Base-by-base conservation (phyloP, 2,888 invertebrate species). In the Diaperis boleti region DNA sequence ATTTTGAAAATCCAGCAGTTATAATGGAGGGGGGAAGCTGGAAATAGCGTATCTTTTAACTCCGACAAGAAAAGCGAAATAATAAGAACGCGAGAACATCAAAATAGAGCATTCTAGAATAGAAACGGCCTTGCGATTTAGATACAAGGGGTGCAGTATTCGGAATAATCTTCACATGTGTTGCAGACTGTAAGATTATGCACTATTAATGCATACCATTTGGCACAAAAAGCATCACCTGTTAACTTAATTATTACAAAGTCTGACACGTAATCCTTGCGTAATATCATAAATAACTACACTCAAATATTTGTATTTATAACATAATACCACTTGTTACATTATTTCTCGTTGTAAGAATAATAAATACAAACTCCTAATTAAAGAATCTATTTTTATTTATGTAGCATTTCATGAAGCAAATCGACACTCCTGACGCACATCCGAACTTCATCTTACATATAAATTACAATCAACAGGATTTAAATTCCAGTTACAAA, bases 1-100 rank as follows among this genome's bases (percentile, higher is more conserved):
- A 55, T 49, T 57, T 59, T 39, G 37, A 56, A 62, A 56, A 56
- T 55, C 45, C 49, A 49, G 31, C 14, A 20, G 37, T 29, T 41
- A 20, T 13, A 8, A n/a, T 60, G 56, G 68, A 59, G 37, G 70
- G 71, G 70, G 65, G 62, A 59, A 50, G 52, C 71, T 69, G 70
- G 69, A 71, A 71, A 71, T 71, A 71, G 70, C 56, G 64, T 56
- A 20, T 57, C 45, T 59, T 44, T 45, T 59, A 52, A 52, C 45
- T 50, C 15, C 44, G 37, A 60, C 50, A 65, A 59, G 55, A 54
- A 63, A 68, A 59, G 55, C 37, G n/a, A 45, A 50, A 65, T 37
- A 35, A 49, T 57, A 18, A 41, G 29, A 33, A 55, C 31, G 49
- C 31, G 22, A 44, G 35, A 29, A 29, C 59, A 49, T 64, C 29